Conservation (phyloP, 2,888 invertebrate species). For the Rhagophthalmus giganteus region DNA sequence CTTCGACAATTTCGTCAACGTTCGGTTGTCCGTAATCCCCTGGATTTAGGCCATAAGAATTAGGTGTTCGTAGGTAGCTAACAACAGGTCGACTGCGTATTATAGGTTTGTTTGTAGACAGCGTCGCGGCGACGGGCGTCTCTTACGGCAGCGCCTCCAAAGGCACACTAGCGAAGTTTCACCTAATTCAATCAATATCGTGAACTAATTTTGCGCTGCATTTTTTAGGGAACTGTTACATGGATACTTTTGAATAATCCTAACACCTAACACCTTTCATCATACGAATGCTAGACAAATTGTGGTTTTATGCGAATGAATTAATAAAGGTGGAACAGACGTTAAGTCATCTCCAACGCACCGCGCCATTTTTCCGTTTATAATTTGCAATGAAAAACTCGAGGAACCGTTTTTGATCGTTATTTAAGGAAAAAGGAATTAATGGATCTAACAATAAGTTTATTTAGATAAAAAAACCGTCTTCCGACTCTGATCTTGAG, state of each 20-base stretch:
- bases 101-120: conserved; percentile 22
- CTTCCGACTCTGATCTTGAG: no score
- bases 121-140: conserved; percentile 36
- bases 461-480: no score
- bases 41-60: conserved; percentile 29
- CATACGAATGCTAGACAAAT: no score
- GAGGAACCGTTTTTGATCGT: no score
- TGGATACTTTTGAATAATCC: no score
- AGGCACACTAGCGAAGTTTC: conserved; percentile 10
- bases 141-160: conserved; percentile 29
- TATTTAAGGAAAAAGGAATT: no score
- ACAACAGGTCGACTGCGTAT: conserved; percentile 39
- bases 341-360: no score
- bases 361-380: no score
- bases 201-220: not conserved
- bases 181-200: conserved; percentile 25
- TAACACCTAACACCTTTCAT: no score
- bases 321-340: not conserved
- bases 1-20: not conserved
- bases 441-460: no score
- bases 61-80: conserved; percentile 31
- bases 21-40: not conserved
- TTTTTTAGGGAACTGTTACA: not conserved
- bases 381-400: no score
- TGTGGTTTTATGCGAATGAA: not conserved